Evolutionary conservation across 2,797 vertebrate genomes (phyloP).

Genomic region (Amazona finschi): DNA sequence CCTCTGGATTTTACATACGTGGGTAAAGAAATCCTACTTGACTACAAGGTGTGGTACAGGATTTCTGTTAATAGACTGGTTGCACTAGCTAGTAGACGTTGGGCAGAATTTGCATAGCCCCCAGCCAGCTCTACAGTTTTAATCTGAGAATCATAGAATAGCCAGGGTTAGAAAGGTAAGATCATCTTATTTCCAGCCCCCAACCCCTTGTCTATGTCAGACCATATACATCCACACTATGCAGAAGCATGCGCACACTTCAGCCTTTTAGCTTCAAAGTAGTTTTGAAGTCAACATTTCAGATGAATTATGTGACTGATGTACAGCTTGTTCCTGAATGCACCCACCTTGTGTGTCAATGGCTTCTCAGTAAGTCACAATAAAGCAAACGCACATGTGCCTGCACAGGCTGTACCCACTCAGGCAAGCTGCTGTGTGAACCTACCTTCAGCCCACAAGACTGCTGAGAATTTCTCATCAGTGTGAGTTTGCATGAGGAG

Average conservation of each 20-base stretch:
- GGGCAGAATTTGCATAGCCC: neutral
- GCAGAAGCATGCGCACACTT: neutral
- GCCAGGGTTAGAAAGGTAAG: neutral
- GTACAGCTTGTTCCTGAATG: neutral
- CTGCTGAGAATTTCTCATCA: neutral
- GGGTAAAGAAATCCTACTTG: neutral
- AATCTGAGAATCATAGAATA: neutral
- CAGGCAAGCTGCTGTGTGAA: neutral
- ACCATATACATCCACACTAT: neutral
- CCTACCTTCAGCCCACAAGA: neutral
- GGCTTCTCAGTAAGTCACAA: neutral
- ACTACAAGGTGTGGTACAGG: neutral
- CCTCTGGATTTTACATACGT: neutral
- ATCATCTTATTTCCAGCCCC: neutral
- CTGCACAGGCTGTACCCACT: neutral
- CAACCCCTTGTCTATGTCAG: neutral
- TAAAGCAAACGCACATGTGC: neutral
- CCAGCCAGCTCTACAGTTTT: neutral
- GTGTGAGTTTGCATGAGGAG: neutral
- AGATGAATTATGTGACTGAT: neutral
- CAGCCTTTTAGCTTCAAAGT: neutral
- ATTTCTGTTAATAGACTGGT: neutral
- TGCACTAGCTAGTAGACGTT: neutral
- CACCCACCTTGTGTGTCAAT: neutral
- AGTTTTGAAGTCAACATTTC: neutral